Evolutionary conservation across 2,797 vertebrate species (phyloP).

Genomic region (Coccyzus lansbergi): DNA sequence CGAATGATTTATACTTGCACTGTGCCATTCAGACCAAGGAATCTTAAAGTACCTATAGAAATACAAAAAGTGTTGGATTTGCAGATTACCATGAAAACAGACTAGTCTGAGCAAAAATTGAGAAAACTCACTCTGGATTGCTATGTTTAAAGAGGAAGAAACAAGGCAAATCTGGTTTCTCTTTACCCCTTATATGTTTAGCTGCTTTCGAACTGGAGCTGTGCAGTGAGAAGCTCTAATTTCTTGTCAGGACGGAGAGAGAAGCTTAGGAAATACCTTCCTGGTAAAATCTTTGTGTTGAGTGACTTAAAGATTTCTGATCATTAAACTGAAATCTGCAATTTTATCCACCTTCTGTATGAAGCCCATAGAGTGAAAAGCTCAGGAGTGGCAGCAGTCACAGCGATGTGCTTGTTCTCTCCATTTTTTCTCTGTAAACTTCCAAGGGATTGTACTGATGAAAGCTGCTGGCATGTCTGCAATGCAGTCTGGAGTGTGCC

Average conservation of each 20-base stretch:
- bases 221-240: neutral
- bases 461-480: neutral
- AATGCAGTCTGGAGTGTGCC: neutral
- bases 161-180: neutral
- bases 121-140: neutral
- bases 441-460: fast-evolving
- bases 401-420: neutral
- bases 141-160: neutral
- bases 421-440: neutral
- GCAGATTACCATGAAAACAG: neutral
- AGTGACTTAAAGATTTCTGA: neutral
- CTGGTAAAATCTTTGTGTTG: neutral
- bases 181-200: neutral
- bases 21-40: neutral
- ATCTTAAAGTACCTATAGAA: neutral
- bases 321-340: neutral
- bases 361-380: neutral
- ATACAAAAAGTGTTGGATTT: neutral
- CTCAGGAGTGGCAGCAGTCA: neutral
- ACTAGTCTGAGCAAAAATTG: neutral
- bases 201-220: neutral
- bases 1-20: neutral
- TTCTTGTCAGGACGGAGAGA: neutral
- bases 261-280: neutral
- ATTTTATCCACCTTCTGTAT: neutral